phyloP scores from a whole-genome alignment of 2,888 invertebrate genomes.

The Carcina quercana region DNA sequence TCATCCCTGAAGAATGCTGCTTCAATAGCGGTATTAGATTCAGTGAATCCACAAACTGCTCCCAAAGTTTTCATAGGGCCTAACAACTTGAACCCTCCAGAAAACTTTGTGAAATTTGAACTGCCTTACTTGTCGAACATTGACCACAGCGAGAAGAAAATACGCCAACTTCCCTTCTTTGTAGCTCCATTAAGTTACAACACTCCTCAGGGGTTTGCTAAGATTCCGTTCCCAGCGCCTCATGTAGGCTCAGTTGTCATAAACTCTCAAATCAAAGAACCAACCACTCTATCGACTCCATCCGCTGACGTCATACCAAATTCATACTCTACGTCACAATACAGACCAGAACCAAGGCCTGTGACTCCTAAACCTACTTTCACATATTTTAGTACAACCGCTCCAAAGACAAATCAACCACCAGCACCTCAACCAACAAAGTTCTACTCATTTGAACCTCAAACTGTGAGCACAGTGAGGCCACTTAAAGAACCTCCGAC shows the following conservation, averaged over 20 bases:
- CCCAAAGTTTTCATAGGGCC: slow-evolving; percentile 90
- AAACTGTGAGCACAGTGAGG: slow-evolving; percentile 4
- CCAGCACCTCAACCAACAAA: slow-evolving; percentile 38
- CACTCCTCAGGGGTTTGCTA: slow-evolving; percentile 88
- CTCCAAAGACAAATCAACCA: slow-evolving; percentile 41
- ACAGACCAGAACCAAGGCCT: slow-evolving; percentile 33
- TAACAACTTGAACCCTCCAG: slow-evolving; percentile 80
- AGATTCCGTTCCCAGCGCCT: slow-evolving; percentile 89
- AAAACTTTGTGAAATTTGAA: slow-evolving; percentile 85
- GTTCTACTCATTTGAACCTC: slow-evolving; percentile 62
- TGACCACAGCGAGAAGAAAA: slow-evolving; percentile 80
- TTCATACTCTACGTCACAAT: slow-evolving; percentile 33
- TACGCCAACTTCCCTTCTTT: slow-evolving; percentile 86
- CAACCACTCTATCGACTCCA: slow-evolving; percentile 25
- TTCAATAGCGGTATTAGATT: slow-evolving; percentile 85
- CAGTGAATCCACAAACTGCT: slow-evolving; percentile 77
- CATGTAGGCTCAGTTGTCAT: slow-evolving; percentile 91
- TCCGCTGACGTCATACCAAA: slow-evolving; percentile 28
- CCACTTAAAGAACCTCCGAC: slow-evolving; percentile 22
- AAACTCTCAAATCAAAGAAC: slow-evolving; percentile 64
- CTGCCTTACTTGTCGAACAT: slow-evolving; percentile 86
- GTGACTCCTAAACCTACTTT: slow-evolving; percentile 55
- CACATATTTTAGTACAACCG: slow-evolving; percentile 56
- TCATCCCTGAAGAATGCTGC: slow-evolving; percentile 80
- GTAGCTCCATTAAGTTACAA: slow-evolving; percentile 90